Conservation (phyloP, 1,140 invertebrate genomes). For the Orchestia grillus region DNA sequence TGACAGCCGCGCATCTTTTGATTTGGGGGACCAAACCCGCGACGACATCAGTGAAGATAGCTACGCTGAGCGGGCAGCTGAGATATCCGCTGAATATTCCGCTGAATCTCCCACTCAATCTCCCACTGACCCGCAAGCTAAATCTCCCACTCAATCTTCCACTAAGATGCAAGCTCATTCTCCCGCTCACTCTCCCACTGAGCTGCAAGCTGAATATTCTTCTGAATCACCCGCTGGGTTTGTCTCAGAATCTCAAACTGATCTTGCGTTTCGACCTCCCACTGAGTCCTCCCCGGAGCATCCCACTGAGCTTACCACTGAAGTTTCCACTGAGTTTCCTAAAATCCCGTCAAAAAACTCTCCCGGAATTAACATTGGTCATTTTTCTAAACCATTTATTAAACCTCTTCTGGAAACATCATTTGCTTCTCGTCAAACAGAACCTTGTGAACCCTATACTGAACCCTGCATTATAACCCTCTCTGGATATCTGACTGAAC, state of each 20-base stretch:
- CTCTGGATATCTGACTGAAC: too few species aligned
- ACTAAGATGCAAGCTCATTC: not conserved
- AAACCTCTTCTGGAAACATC: too few species aligned
- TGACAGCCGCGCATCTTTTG: not conserved
- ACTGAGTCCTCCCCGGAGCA: not conserved
- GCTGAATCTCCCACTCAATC: not conserved
- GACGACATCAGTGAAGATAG: constrained; percentile 36
- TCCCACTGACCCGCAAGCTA: not conserved
- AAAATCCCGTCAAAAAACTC: not conserved
- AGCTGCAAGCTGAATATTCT: not conserved
- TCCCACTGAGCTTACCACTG: not conserved
- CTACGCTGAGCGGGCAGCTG: not conserved
- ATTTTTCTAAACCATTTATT: not conserved
- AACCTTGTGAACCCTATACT: not conserved
- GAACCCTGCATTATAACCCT: not conserved
- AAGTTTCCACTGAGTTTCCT: not conserved
- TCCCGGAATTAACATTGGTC: not conserved
- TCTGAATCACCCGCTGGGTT: not conserved
- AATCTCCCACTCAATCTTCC: not conserved
- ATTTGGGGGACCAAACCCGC: not conserved
- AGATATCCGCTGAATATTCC: not conserved
- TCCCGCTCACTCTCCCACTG: not conserved
- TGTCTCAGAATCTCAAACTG: not conserved
- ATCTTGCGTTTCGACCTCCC: not conserved
- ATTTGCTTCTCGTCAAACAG: not conserved